A percentile compares a stretch with the other conserved stretches of the same genome.
phyloP scores from a whole-genome alignment of 2,113 vertebrate species.

The Rhagologus leucostigma region DNA sequence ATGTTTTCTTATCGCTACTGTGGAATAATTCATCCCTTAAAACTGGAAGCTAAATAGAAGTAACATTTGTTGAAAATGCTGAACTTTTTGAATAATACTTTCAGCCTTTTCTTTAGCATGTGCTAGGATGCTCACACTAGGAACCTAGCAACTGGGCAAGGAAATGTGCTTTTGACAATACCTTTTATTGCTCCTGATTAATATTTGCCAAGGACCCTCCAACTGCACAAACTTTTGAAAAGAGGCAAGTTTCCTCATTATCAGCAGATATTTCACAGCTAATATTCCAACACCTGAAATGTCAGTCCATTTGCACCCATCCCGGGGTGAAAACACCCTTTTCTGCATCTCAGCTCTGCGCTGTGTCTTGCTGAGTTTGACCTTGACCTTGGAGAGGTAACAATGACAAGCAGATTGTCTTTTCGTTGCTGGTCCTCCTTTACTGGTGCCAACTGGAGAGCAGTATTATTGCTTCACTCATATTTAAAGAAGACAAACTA shows the following conservation, averaged over 20 bases:
- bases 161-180: neutral
- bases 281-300: neutral
- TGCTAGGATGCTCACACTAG: neutral
- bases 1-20: neutral
- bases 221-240: neutral
- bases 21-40: neutral
- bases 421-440: neutral
- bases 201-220: neutral
- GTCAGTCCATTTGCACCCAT: neutral
- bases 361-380: neutral
- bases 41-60: neutral
- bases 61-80: neutral
- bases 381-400: neutral
- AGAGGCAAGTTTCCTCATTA: neutral
- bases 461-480: neutral
- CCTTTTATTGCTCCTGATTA: neutral
- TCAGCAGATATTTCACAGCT: neutral
- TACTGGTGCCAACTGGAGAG: neutral
- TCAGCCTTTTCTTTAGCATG: neutral
- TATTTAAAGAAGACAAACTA: neutral
- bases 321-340: neutral
- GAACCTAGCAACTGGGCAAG: neutral
- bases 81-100: neutral
- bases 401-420: neutral
- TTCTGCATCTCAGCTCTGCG: neutral